Evolutionary conservation across 2,888 invertebrate species (phyloP).

Genomic region (Tipula confusa): DNA sequence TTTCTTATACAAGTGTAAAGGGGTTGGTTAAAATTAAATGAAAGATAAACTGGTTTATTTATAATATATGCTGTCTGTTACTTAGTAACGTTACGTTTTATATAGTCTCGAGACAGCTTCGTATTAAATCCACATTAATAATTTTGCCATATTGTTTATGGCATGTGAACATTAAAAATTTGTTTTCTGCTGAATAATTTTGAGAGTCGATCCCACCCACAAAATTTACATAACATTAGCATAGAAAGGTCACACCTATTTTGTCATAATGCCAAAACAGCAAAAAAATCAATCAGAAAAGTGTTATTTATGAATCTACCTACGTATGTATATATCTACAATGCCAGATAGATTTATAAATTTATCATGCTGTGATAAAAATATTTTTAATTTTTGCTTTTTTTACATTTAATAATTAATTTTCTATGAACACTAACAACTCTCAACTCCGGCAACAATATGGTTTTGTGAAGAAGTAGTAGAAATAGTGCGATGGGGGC

Average conservation of each 20-base stretch:
- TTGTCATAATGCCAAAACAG: constrained; percentile 28
- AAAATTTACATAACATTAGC: not conserved
- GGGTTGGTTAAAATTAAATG: not conserved
- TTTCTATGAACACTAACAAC: not conserved
- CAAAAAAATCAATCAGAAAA: constrained; percentile 20
- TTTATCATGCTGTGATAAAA: constrained; percentile 12
- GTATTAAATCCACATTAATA: not conserved
- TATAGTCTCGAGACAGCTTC: not conserved
- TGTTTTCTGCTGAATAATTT: not conserved
- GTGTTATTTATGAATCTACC: not conserved
- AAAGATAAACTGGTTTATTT: too few species aligned
- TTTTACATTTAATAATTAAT: not conserved
- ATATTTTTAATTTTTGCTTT: too few species aligned
- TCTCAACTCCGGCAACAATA: not conserved
- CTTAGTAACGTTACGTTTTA: not conserved
- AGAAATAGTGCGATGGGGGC: not conserved
- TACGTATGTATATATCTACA: not conserved
- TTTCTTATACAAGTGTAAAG: not conserved
- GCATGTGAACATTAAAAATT: not conserved
- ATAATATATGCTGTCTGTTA: too few species aligned
- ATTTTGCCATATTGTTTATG: not conserved
- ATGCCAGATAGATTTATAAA: not conserved
- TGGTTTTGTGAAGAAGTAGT: not conserved
- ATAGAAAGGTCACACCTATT: constrained; percentile 28
- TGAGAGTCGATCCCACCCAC: not conserved